Base-by-base conservation (phyloP, 2,113 vertebrate species). In the Pardalotus punctatus region DNA sequence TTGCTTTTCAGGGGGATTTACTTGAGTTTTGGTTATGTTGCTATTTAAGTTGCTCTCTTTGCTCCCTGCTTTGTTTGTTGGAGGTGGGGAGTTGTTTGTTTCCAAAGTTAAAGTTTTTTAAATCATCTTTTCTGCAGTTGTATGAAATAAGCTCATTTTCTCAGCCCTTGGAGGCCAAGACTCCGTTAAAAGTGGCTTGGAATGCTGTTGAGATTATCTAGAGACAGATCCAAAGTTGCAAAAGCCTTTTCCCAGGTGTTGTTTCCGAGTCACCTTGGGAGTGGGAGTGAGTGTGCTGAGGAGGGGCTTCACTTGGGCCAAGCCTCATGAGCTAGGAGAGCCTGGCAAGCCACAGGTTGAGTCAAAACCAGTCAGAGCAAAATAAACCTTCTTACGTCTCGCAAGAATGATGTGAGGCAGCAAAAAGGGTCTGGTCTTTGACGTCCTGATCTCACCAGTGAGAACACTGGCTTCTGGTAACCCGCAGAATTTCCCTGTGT, bases 401-500 rank as follows among this genome's bases (percentile, higher is more conserved):
- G 0, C 28, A 33, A 28, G 77, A 76, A 71, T 45, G 56, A 70
- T 10, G 42, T 22, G 57, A 91, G 78, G 54, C 77, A 83, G 81
- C 78, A 54, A 54, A 83, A 94, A 69, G 62, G 74, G 33, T 73
- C 90, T 8, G 6, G 6, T 53, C 66, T 93, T 69, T 83, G 79
- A 35, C 51, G 0, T 80, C 35, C 24, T n/a, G 19, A 56, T 88
- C 71, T 93, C 16, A 1, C 36, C 60, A 60, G 40, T 38, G 83
- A 57, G 72, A 88, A 61, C n/a, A 14, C 1, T 64, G 72, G 61
- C 45, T 79, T 87, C 50, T 45, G 53, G 62, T 77, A 95, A 73
- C 88, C 94, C 65, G 0, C 83, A 86, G 24, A 71, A 94, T 92
- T 95, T 93, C 80, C 82, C 57, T 92, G 22, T 70, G 79, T 94